A percentile compares a stretch with the other conserved stretches of the same genome.
phyloP scores from a whole-genome alignment of 2,888 invertebrate species.

The Pediacus dermestoides region DNA sequence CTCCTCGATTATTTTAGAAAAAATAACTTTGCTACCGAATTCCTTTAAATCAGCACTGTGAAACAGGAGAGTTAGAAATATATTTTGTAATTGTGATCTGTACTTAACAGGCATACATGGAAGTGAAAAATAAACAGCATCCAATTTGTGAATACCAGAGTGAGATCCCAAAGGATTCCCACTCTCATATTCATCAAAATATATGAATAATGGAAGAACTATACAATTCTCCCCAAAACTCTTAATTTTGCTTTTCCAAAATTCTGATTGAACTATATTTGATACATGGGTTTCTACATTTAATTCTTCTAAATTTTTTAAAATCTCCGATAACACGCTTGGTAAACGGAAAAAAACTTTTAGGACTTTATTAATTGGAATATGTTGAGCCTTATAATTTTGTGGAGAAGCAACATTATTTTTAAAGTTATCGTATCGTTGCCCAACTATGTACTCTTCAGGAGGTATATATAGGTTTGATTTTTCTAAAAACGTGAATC shows the following conservation, averaged over 20 bases:
- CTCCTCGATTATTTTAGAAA: slow-evolving; percentile 11
- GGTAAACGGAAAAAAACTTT: background rate
- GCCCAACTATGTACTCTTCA: background rate
- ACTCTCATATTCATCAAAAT: slow-evolving; percentile 24
- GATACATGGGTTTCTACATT: background rate
- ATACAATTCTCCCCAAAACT: background rate
- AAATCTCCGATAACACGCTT: background rate
- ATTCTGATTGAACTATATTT: background rate
- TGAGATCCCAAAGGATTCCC: slow-evolving; percentile 26
- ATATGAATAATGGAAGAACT: slow-evolving; percentile 11
- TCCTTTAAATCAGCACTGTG: slow-evolving; percentile 15
- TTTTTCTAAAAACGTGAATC: too few relatives aligned
- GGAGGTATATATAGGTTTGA: too few relatives aligned
- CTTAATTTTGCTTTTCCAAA: slow-evolving; percentile 1
- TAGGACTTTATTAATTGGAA: background rate
- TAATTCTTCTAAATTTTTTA: background rate
- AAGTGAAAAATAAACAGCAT: slow-evolving; percentile 23
- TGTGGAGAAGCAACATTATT: background rate
- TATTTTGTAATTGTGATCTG: slow-evolving; percentile 21
- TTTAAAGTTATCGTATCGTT: background rate
- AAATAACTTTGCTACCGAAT: slow-evolving; percentile 16
- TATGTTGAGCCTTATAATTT: background rate
- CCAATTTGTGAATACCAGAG: slow-evolving; percentile 25
- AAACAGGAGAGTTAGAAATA: slow-evolving; percentile 23
- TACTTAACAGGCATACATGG: slow-evolving; percentile 21